Conservation (phyloP, 1,140 invertebrate genomes). For the Contarinia nasturtii region DNA sequence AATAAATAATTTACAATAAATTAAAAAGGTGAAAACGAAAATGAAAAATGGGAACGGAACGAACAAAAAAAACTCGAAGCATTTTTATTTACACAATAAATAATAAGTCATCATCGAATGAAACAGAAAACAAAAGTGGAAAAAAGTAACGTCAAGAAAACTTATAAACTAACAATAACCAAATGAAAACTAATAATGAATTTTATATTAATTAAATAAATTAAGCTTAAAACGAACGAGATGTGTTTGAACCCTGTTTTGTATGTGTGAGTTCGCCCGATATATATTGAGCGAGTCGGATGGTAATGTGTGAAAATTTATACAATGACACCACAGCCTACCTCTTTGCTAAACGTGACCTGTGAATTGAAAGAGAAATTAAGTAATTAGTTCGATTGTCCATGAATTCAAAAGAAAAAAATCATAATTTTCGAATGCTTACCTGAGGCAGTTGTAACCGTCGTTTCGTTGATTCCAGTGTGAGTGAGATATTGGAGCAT, state of each 20-base stretch:
- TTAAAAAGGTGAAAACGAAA: too few species aligned
- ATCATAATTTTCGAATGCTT: constrained; percentile 26
- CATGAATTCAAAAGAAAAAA: not conserved
- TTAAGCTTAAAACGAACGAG: too few species aligned
- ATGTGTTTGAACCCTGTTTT: too few species aligned
- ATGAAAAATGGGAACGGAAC: too few species aligned
- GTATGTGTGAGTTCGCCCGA: too few species aligned
- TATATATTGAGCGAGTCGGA: too few species aligned
- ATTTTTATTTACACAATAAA: too few species aligned
- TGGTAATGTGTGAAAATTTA: constrained; percentile 12
- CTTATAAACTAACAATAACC: constrained; percentile 5
- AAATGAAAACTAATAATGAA: constrained; percentile 15
- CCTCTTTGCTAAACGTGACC: constrained; percentile 3
- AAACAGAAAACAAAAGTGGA: constrained; percentile 2
- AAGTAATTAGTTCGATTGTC: too few species aligned
- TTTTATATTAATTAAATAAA: not conserved
- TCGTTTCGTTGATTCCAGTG: constrained; percentile 32
- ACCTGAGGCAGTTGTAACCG: constrained; percentile 54
- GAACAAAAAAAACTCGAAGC: too few species aligned
- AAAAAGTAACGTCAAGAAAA: constrained; percentile 5
- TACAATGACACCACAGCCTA: constrained; percentile 36
- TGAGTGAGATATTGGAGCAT: constrained; percentile 29
- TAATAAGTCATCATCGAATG: not conserved
- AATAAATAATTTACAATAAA: too few species aligned
- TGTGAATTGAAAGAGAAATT: too few species aligned